Base-by-base conservation (phyloP, 2,113 vertebrate species). In the Lipophrys pholis region DNA sequence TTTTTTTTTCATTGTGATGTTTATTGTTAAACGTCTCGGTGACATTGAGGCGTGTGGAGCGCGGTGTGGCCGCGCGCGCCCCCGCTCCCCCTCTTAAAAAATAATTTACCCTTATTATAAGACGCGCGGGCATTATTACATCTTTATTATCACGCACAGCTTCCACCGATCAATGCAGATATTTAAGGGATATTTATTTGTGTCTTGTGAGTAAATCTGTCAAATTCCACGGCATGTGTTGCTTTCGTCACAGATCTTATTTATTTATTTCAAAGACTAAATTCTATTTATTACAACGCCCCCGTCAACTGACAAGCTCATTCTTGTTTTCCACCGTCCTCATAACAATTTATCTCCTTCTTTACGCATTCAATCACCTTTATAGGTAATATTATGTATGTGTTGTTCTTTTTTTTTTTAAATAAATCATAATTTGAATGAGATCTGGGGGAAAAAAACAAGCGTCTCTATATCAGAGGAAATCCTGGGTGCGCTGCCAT, bases 41-140 rank as follows among this genome's bases (percentile, higher is more conserved):
- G 84, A 89, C 89, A 90, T 88, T 90, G 86, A 81, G 71, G 61
- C 11, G 62, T 64, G 69, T 9, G 9, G 7, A 9, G 41, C 8
- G 73, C 46, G 16, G 70, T 7, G 62, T 43, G 40, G 39, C 8
- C 0, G 30, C 0, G 58, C n/a, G 45, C 70, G n/a, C 64, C 3
- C 54, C 11, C 30, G 55, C 38, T 40, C 8, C 2, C 0, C 14
- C 1, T 30, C n/a, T n/a, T n/a, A n/a, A 30, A 14, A 52, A 54
- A 30, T 30, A 54, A n/a, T n/a, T n/a, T 16, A 6, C 12, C 15
- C 7, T 62, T 60, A 74, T 72, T n/a, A 50, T 30, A 40, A 8
- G 40, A 54, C n/a, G 6, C 21, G 8, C 7, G 1, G 21, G 43
- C 6, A 1, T 51, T 10, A 49, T 49, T 51, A 30, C 21, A 17